Conservation (phyloP, 1,140 invertebrate species). For the Aculops lycopersici region DNA sequence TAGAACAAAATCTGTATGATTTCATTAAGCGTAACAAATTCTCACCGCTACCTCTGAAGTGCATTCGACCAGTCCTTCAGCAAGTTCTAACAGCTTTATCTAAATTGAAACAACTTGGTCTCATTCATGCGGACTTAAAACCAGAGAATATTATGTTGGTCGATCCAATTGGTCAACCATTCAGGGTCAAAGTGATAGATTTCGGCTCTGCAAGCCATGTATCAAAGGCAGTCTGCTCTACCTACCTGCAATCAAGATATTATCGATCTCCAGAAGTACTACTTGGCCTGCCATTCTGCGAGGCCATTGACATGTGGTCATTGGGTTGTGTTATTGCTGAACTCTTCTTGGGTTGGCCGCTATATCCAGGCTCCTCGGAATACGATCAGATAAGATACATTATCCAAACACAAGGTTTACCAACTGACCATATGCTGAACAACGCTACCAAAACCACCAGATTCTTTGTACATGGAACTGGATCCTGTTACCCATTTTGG, state of each 20-base stretch:
- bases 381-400: slow-evolving; percentile 95
- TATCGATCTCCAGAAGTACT: slow-evolving; percentile 97
- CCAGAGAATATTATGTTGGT: slow-evolving; percentile 99
- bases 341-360: slow-evolving; percentile 91
- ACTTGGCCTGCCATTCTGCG: slow-evolving; percentile 82
- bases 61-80: slow-evolving; percentile 88
- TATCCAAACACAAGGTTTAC: slow-evolving; percentile 62
- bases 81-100: slow-evolving; percentile 90
- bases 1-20: slow-evolving; percentile 98
- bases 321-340: slow-evolving; percentile 96
- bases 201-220: slow-evolving; percentile 97
- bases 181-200: slow-evolving; percentile 57
- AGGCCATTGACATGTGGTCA: slow-evolving; percentile 99
- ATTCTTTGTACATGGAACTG: slow-evolving; percentile 88
- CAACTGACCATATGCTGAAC: slow-evolving; percentile 94
- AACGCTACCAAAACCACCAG: slow-evolving; percentile 89
- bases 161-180: slow-evolving; percentile 81
- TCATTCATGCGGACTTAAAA: slow-evolving; percentile 97
- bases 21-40: slow-evolving; percentile 99
- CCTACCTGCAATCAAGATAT: slow-evolving; percentile 92
- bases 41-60: slow-evolving; percentile 80
- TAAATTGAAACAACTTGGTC: slow-evolving; percentile 88
- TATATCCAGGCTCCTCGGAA: slow-evolving; percentile 95
- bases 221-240: slow-evolving; percentile 95
- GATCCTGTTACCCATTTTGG: slow-evolving; percentile 90